Evolutionary conservation across 2,888 invertebrate species (phyloP), one percentile per base, ranked within the genome.

Genomic region (Heliconius cydno): DNA sequence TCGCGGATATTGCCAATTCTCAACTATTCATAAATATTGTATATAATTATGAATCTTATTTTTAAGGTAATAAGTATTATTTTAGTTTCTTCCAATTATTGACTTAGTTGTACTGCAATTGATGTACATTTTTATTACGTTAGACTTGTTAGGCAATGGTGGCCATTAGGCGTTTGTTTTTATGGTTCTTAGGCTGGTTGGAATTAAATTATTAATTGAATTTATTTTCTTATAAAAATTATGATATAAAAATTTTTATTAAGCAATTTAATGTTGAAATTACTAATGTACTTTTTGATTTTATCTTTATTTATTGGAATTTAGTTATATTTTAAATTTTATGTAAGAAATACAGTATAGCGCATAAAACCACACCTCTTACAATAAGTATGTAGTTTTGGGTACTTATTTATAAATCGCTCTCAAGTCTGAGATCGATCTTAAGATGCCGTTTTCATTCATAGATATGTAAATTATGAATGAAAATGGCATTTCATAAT

Each of bases 1-100:
- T 82, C 81, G 82, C 83, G 83, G 83, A 84, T 84, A 84, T 84
- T 84, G 83, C 80, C 82, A 81, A 84, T 84, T 84, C 82, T 83
- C 82, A 81, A 75, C 82, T 79, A 82, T 80, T 78, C 75, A 82
- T 83, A 80, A 83, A 80, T 81, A 79, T 83, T 78, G 60, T 76
- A 82, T 57, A 80, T 83, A 83, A 83, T 80, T 80, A 81, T 84
- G 83, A 76, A 60, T 83, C 81, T 79, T 83, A 76, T 79, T 71
- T 57, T 63, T n/a, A 41, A 78, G 9, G 78, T 13, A 25, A 81
- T 84, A 84, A 71, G 79, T 76, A 80, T 79, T 80, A 79, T 57
- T 81, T 81, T 81, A 75, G 79, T 80, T 41, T 84, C 77, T 80
- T 70, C 66, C 78, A 66, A 78, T 78, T 83, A 79, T 57, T 72